Conservation (phyloP, 1,140 invertebrate genomes). For the Trypoxylus dichotomus region DNA sequence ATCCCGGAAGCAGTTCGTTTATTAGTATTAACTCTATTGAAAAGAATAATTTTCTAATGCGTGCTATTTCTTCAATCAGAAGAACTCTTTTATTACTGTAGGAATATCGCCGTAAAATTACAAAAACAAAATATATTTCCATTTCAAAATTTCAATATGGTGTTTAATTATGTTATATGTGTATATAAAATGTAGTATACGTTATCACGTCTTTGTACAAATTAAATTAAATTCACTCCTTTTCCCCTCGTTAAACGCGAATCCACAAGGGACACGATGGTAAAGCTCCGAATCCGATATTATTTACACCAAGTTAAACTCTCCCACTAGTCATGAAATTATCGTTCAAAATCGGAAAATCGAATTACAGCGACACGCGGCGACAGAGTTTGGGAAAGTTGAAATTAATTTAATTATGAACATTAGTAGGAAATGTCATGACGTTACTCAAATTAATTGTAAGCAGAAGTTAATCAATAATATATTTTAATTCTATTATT, state of each 20-base stretch:
- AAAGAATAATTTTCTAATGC: no score
- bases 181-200: no score
- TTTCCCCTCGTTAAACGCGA: neutral
- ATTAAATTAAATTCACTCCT: neutral
- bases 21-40: no score
- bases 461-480: neutral
- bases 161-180: no score
- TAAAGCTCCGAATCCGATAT: neutral
- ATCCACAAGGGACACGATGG: neutral
- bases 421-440: constrained; percentile 1
- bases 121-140: no score
- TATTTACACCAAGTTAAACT: neutral
- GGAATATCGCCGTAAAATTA: no score
- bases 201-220: neutral
- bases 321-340: neutral
- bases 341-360: constrained; percentile 5
- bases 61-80: no score
- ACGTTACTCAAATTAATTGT: neutral
- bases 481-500: no score
- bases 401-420: neutral
- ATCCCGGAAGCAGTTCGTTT: no score
- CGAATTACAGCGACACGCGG: constrained; percentile 1
- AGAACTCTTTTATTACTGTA: no score
- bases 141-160: no score
- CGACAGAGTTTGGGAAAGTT: neutral